These are phyloP conservation scores for Poeciliopsis gracilis DNA, from an alignment of 2,797 vertebrate genomes.

Conservation along the genomic window DNA sequence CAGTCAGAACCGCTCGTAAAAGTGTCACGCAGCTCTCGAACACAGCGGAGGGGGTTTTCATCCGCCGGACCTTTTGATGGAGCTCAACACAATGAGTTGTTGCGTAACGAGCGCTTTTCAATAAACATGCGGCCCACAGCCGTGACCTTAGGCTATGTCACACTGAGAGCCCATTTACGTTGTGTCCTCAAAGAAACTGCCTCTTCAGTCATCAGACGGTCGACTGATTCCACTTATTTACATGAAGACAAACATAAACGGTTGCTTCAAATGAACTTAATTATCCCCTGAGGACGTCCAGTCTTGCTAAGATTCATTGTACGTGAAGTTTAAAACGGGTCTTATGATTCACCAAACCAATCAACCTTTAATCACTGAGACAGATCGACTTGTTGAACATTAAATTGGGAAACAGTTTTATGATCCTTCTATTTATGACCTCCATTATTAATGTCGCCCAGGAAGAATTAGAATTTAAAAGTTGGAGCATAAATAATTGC, in stretches of 20 bases:
- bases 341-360: not conserved
- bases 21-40: slow-evolving; percentile 12
- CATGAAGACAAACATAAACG: not conserved
- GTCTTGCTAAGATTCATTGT: not conserved
- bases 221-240: slow-evolving; percentile 10
- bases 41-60: not conserved
- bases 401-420: not conserved
- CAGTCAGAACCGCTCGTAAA: not conserved
- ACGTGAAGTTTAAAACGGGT: not conserved
- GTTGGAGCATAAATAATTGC: not conserved
- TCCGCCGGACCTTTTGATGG: slow-evolving; percentile 31
- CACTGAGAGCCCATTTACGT: slow-evolving; percentile 25
- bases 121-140: not conserved
- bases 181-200: not conserved
- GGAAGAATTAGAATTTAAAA: not conserved
- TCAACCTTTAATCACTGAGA: not conserved
- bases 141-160: slow-evolving; percentile 20
- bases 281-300: not conserved
- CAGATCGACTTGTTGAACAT: not conserved
- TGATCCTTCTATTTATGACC: not conserved
- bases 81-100: slow-evolving; percentile 14
- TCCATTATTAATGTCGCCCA: not conserved
- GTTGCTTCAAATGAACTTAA: not conserved
- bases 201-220: slow-evolving; percentile 17
- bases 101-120: slow-evolving; percentile 42